Evolutionary conservation across 2,797 vertebrate species (phyloP), one percentile per base, ranked within the genome.

Genomic region (Cephalopachus bancanus): DNA sequence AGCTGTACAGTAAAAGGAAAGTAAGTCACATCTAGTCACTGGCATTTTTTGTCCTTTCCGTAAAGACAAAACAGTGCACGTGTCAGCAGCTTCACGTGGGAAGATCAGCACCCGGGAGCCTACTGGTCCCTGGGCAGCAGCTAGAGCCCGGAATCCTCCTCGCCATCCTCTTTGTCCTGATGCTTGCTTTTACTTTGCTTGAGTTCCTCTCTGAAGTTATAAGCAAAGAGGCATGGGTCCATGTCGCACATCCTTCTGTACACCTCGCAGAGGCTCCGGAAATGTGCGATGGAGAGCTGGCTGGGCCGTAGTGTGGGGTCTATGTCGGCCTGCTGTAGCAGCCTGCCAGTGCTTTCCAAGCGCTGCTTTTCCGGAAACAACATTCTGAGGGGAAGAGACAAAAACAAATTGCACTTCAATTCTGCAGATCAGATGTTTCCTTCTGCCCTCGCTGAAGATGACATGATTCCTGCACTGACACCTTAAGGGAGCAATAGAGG

Each of bases 171-270:
- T 30, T 62, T 90, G 4, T 90, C 69, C 30, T 55, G 37, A 14
- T 1, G 62, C 93, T 53, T 95, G 26, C 33, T 74, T 91, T 97
- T 98, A 83, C 98, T 99, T 69, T 98, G 96, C 94, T 59, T 98
- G 92, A 99, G 99, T 95, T 99, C 99, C 67, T 99, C 99, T 98
- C 99, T 99, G 98, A 99, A 99, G 85, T 99, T 98, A 37, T 99
- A 99, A 67, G 86, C 28, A 83, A 99, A 97, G 94, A 99, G 99
- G 28, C 83, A 57, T 14, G 97, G 98, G 98, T 98, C 99, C 97
- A 91, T 95, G 65, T 98, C 89, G 75, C 99, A 99, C 97, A 99
- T 98, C 80, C 97, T 94, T 94, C 99, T 99, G 85, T 99, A 99
- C 1, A 98, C 98, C 14, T 99, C 98, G 3, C 98, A 99, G 28